phyloP scores from a whole-genome alignment of 2,888 invertebrate genomes.

The Eledone cirrhosa region DNA sequence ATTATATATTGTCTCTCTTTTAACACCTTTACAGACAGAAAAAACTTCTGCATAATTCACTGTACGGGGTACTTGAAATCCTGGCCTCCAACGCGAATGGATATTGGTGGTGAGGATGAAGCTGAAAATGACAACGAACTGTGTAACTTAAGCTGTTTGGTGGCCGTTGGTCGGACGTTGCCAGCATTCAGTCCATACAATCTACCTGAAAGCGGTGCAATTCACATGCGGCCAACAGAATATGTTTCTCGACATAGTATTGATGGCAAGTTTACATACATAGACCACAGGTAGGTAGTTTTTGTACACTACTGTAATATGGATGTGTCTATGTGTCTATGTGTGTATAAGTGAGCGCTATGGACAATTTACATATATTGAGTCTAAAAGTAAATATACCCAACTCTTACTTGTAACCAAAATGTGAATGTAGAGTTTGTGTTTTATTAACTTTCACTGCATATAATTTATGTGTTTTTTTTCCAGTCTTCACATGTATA shows the following conservation, averaged over 20 bases:
- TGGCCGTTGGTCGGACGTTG: constrained; percentile 84
- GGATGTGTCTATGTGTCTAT: no score
- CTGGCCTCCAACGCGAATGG: constrained; percentile 84
- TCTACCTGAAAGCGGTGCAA: constrained; percentile 66
- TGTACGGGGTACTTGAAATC: constrained; percentile 93
- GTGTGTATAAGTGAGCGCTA: no score
- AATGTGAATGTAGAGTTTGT: no score
- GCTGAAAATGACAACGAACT: constrained; percentile 72
- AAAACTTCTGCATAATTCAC: constrained; percentile 84
- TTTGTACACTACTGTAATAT: no score
- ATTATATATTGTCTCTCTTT: no score
- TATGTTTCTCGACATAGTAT: constrained; percentile 86
- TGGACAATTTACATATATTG: no score
- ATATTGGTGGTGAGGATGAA: constrained; percentile 73
- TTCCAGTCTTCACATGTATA: no score
- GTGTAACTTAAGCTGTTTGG: constrained; percentile 84
- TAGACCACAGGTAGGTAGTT: constrained; percentile 82
- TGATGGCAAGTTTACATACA: constrained; percentile 91
- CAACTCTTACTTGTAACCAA: no score
- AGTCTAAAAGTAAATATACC: no score
- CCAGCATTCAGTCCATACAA: constrained; percentile 69
- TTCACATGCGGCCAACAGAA: constrained; percentile 57
- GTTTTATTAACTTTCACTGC: no score
- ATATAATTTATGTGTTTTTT: no score
- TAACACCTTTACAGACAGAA: constrained; percentile 74